A percentile compares a stretch with the other conserved stretches of the same genome.
phyloP scores from a whole-genome alignment of 1,140 invertebrate species.

The Maconellicoccus hirsutus region DNA sequence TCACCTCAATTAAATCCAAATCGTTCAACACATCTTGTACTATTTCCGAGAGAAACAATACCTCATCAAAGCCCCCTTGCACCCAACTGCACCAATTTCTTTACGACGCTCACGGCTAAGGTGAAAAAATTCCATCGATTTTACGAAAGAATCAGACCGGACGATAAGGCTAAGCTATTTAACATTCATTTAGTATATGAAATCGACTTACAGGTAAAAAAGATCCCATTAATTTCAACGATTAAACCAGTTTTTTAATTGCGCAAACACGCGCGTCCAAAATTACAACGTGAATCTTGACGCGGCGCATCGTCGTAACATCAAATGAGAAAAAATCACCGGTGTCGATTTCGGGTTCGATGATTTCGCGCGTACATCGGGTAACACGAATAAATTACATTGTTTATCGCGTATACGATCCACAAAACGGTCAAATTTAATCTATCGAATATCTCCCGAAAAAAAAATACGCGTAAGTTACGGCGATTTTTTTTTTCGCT shows the following conservation, averaged over 20 bases:
- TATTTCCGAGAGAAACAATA: no score
- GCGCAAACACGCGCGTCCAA: background rate
- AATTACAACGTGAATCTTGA: no score
- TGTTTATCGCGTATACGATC: background rate
- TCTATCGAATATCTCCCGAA: background rate
- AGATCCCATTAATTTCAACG: background rate
- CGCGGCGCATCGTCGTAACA: background rate
- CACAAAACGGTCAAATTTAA: background rate
- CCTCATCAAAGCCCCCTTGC: no score
- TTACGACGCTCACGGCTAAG: no score
- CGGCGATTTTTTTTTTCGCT: background rate
- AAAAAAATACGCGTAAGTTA: background rate
- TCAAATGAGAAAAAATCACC: background rate
- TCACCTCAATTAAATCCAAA: no score
- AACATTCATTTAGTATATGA: background rate
- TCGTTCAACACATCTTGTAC: no score
- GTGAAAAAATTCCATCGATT: background rate
- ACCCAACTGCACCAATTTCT: no score
- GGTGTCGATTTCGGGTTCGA: no score
- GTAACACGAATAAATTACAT: background rate
- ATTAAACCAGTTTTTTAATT: constrained; percentile 6
- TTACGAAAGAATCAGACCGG: background rate
- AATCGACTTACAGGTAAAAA: background rate
- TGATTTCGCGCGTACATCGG: background rate
- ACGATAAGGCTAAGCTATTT: background rate